Evolutionary conservation across 64 coral and sea anemone species (phyloP).

Genomic region (Stichodactyla helianthus): DNA sequence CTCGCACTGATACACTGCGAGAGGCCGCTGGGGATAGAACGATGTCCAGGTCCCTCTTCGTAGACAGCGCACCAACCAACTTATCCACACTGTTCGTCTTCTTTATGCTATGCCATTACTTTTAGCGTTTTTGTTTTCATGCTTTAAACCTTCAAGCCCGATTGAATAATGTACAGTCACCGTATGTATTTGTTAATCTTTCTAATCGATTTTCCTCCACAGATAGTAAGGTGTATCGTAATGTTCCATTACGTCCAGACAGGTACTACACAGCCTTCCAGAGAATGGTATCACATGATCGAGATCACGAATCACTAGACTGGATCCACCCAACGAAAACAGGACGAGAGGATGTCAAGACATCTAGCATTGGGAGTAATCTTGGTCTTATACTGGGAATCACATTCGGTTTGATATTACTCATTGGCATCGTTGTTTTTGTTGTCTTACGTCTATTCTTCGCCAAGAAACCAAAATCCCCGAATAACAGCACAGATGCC

Average conservation of each 20-base stretch:
- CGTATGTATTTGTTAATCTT: no score
- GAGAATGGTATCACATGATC: background rate
- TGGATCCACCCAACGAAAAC: conserved; percentile 1
- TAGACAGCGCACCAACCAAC: no score
- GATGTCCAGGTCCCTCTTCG: no score
- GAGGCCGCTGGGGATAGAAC: no score
- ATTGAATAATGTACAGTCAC: no score
- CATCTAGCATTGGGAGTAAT: background rate
- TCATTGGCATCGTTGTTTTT: background rate
- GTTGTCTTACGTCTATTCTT: background rate
- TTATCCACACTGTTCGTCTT: no score
- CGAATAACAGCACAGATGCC: background rate
- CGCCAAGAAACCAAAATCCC: background rate
- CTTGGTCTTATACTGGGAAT: background rate
- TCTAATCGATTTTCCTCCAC: background rate
- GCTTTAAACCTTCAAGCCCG: no score
- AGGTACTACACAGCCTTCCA: conserved; percentile 11
- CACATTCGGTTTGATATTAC: background rate
- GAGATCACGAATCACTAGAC: background rate
- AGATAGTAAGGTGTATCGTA: background rate
- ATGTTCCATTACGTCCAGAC: background rate
- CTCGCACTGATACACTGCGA: no score
- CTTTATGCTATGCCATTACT: no score
- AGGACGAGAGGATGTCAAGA: background rate
- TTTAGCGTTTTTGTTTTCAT: no score